Evolutionary conservation across 2,888 invertebrate species (phyloP).

Genomic region (Dysmachus trigonus): DNA sequence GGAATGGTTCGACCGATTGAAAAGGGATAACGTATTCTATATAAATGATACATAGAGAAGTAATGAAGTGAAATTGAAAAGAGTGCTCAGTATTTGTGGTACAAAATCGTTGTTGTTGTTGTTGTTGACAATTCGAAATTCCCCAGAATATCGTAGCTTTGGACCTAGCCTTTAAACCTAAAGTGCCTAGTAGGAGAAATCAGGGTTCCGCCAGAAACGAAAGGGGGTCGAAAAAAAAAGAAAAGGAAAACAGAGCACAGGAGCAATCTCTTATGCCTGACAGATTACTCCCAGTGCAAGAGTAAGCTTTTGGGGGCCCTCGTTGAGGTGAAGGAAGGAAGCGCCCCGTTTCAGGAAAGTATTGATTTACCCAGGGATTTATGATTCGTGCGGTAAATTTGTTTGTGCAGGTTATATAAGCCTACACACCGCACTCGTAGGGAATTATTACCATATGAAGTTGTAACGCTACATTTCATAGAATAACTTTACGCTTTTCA

Average conservation of each 20-base stretch:
- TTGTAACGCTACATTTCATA: slow-evolving; percentile 1
- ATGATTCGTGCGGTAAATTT: slow-evolving; percentile 24
- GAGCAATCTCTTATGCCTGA: background rate
- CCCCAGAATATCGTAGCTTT: background rate
- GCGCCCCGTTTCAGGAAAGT: slow-evolving; percentile 18
- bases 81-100: background rate
- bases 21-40: background rate
- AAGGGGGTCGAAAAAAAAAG: background rate
- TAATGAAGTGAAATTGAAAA: background rate
- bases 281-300: background rate
- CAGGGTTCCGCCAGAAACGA: background rate
- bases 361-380: slow-evolving; percentile 28
- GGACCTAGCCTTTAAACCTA: background rate
- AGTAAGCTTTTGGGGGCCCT: background rate
- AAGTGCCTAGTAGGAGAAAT: background rate
- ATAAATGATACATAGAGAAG: background rate
- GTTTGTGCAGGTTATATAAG: slow-evolving; percentile 11
- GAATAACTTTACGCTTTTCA: slow-evolving; percentile 13
- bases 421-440: slow-evolving; percentile 14
- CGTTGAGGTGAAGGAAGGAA: slow-evolving; percentile 17
- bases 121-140: background rate
- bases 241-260: background rate
- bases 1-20: background rate
- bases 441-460: slow-evolving; percentile 4
- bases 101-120: background rate